Evolutionary conservation across 92 coral and sea anemone genomes (phyloP).

Genomic region (Muricea muricata): DNA sequence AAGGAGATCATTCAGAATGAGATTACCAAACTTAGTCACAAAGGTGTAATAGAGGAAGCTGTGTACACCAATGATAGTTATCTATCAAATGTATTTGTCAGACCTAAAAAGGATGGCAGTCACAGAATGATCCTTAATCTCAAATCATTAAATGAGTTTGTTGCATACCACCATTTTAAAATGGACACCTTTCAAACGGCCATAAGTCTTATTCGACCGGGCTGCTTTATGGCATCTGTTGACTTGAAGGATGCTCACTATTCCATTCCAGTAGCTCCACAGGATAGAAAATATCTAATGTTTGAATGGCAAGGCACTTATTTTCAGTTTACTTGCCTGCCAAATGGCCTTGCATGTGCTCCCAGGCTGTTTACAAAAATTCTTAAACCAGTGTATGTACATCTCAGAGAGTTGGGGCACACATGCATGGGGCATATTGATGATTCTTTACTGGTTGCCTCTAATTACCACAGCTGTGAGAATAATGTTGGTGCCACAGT

Average conservation of each 20-base stretch:
- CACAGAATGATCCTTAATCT: constrained; percentile 6
- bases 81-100: not conserved
- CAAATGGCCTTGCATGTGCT: constrained; percentile 42
- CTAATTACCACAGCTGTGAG: not conserved
- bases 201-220: not conserved
- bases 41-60: constrained; percentile 27
- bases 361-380: constrained; percentile 48
- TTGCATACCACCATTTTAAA: constrained; percentile 6
- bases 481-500: not conserved
- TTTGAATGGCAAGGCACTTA: not conserved
- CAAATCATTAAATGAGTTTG: not conserved
- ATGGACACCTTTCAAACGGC: not conserved
- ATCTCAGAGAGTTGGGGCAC: constrained; percentile 18
- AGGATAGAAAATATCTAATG: constrained; percentile 9
- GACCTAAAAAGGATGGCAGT: constrained; percentile 20
- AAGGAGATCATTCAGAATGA: not conserved
- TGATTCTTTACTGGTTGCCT: constrained; percentile 1
- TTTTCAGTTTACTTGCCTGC: constrained; percentile 32
- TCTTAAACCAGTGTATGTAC: constrained; percentile 50
- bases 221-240: constrained; percentile 11
- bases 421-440: constrained; percentile 50
- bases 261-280: not conserved
- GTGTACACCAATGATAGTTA: not conserved
- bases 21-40: constrained; percentile 25
- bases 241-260: not conserved